Conservation (phyloP, 2,888 invertebrate genomes). For the Ophion ellenae region DNA sequence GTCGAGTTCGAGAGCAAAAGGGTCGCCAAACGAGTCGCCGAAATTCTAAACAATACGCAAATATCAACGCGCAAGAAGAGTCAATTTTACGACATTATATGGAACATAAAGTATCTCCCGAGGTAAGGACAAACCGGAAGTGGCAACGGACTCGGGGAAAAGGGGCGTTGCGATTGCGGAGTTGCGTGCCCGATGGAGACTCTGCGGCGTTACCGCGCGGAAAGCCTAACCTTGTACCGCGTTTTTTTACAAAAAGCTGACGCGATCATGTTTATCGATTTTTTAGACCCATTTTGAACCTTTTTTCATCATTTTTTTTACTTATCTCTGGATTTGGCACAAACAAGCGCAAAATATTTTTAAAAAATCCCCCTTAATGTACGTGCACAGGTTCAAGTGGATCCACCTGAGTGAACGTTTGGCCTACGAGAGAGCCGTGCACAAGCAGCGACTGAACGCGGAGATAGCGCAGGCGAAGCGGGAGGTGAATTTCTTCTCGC, state of each 20-base stretch:
- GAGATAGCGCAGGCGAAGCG: conserved; percentile 97
- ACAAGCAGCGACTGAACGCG: conserved; percentile 92
- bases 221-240: too few relatives aligned
- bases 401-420: conserved; percentile 96
- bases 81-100: conserved; percentile 94
- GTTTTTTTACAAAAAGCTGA: neutral
- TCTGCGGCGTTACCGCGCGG: too few relatives aligned
- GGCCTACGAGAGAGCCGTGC: conserved; percentile 95
- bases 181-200: too few relatives aligned
- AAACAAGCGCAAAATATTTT: neutral
- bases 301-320: too few relatives aligned
- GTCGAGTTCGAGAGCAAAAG: conserved; percentile 96
- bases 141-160: too few relatives aligned
- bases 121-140: conserved; percentile 82
- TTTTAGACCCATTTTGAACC: too few relatives aligned
- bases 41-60: conserved; percentile 92
- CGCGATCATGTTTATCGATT: neutral
- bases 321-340: neutral
- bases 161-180: neutral
- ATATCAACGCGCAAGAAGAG: conserved; percentile 94
- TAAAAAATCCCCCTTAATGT: too few relatives aligned
- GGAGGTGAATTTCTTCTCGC: conserved; percentile 94
- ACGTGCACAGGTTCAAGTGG: conserved; percentile 93
- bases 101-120: conserved; percentile 98
- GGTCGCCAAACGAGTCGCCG: conserved; percentile 94